A percentile compares a stretch with the other conserved stretches of the same genome.
phyloP scores from a whole-genome alignment of 2,888 invertebrate genomes.

The Tachina lurida region DNA sequence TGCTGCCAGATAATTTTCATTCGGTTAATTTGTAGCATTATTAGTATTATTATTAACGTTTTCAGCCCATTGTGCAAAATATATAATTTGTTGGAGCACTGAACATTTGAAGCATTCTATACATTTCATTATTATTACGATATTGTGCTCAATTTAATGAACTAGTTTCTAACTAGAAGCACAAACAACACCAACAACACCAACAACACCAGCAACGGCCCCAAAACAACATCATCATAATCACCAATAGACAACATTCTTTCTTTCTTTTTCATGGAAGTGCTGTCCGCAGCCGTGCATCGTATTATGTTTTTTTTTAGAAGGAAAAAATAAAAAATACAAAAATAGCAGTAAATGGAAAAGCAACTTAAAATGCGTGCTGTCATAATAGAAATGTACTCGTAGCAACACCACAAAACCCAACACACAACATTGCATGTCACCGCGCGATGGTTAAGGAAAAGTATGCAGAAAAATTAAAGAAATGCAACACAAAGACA shows the following conservation, averaged over 20 bases:
- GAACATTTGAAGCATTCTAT: conserved; percentile 3
- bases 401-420: conserved; percentile 23
- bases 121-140: conserved; percentile 46
- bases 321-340: background rate
- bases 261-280: conserved; percentile 13
- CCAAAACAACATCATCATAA: conserved; percentile 21
- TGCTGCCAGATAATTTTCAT: too few relatives aligned
- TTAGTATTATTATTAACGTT: background rate
- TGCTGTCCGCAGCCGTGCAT: conserved; percentile 25
- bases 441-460: conserved; percentile 21
- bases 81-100: background rate
- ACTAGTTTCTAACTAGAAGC: conserved; percentile 56
- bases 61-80: conserved; percentile 8
- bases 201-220: conserved; percentile 19
- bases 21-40: too few relatives aligned
- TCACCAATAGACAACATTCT: conserved; percentile 2
- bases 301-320: background rate
- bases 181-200: conserved; percentile 47
- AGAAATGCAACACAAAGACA: conserved; percentile 21
- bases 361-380: conserved; percentile 64
- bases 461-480: conserved; percentile 8
- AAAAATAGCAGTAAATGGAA: conserved; percentile 59
- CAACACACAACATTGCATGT: conserved; percentile 57
- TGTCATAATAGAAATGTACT: conserved; percentile 59
- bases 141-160: conserved; percentile 58